These are phyloP conservation scores for Gallinago jamesoni DNA, from an alignment of 2,113 vertebrate species.

Conservation along the genomic window DNA sequence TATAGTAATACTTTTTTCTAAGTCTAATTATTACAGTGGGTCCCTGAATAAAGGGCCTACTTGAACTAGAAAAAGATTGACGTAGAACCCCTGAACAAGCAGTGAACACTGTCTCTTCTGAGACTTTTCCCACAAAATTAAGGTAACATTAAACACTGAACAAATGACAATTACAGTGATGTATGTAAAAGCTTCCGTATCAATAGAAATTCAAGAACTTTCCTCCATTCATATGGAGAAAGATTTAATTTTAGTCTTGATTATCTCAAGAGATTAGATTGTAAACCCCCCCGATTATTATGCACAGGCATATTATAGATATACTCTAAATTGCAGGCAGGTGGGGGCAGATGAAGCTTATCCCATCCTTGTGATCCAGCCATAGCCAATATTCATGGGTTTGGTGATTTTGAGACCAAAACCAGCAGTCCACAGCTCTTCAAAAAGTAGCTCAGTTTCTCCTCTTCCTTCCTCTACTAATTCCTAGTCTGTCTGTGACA, in stretches of 20 bases:
- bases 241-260: neutral
- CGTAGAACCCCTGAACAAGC: neutral
- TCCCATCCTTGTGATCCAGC: neutral
- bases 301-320: neutral
- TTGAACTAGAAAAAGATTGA: neutral
- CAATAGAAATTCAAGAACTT: neutral
- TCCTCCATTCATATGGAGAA: neutral
- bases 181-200: neutral
- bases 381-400: neutral
- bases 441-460: neutral
- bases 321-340: neutral
- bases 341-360: neutral
- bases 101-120: neutral
- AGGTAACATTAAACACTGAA: neutral
- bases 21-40: neutral
- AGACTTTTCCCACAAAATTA: neutral
- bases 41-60: neutral
- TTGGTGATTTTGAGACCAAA: conserved; percentile 7
- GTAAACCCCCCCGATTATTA: neutral
- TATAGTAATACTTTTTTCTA: neutral
- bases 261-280: neutral
- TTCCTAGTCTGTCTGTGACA: neutral
- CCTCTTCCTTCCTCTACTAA: neutral
- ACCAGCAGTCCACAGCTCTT: neutral
- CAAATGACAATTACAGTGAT: neutral